Evolutionary conservation across 1,140 invertebrate species (phyloP), one percentile per base, ranked within the genome.

Genomic region (Caerostris darwini): DNA sequence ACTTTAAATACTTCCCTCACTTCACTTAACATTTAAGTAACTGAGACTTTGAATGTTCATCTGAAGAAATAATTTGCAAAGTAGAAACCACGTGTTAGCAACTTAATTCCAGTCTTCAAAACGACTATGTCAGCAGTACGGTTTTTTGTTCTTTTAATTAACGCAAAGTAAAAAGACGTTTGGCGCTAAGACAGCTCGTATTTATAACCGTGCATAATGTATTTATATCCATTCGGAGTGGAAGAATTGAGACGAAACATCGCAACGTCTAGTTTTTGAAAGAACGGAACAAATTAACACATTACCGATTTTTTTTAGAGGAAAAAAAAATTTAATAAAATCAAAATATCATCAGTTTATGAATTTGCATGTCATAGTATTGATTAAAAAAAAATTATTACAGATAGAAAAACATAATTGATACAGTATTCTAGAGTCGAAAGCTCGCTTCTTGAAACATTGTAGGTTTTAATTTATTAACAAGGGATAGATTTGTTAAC

Each of bases 181-280:
- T 85, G 83, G 83, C 71, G 71, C 82, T n/a, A 85, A 85, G 83
- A 85, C 50, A 85, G 83, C 83, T 59, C n/a, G 83, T 77, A 77
- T 77, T 77, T 77, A 77, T 77, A 85, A 85, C 83, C 83, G 50
- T 85, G 83, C 82, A 85, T 85, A 85, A 59, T 59, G 83, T 85
- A 85, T 85, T 85, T 85, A 58, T 85, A 85, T 58, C 82, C 54
- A 57, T 85, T 85, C 57, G 50, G 71, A 53, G 34, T 34, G 69
- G 19, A 77, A 77, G 71, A 77, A 77, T 53, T 12, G 71, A 77
- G 71, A 77, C 71, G 71, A 77, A 77, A 77, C 50, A 77, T 77
- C 71, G 71, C 14, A 77, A 53, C 71, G 71, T 77, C 71, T 77
- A 77, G 71, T 77, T 71, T 71, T 71, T 34, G 34, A 17, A 17